Evolutionary conservation across 1,140 invertebrate genomes (phyloP), one percentile per base, ranked within the genome.

Genomic region (Scylla paramamosain): DNA sequence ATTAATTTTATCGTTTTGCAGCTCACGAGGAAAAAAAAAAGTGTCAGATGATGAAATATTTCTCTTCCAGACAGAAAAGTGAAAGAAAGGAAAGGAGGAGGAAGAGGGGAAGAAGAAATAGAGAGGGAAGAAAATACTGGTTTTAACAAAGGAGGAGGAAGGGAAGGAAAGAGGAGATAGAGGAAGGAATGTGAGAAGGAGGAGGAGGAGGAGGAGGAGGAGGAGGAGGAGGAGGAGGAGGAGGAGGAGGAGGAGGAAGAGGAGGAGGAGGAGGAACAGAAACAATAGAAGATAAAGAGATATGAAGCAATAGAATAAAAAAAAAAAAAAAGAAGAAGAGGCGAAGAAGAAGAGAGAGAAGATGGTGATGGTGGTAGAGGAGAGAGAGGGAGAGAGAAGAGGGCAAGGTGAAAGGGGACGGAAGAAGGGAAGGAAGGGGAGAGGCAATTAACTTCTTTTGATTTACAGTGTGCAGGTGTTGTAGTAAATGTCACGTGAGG

Each of bases 401-500:
- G n/a, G 67, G n/a, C 0, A 8, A 77, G n/a, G 67, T 20, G 20
- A n/a, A n/a, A n/a, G 67, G n/a, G 20, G 20, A 67, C 10, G 59
- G n/a, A n/a, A 20, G n/a, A n/a, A n/a, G n/a, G 67, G 20, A 77
- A 7, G 25, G 52, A 59, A 77, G 67, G 67, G n/a, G 2, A 0
- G 8, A 77, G 67, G n/a, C 67, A 77, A 77, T 77, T 77, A 77
- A 77, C 67, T 77, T 77, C 67, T 77, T 77, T 77, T 77, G 67
- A 25, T 77, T 77, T n/a, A 77, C 20, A n/a, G 67, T 77, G 67
- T n/a, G 4, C 20, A 59, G 67, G 20, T n/a, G 67, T 1, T n/a
- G 20, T n/a, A 25, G 0, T 25, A n/a, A n/a, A n/a, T 7, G 67
- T 77, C 67, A 77, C 20, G 0, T 25, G 67, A 25, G 25, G 67